Evolutionary conservation across 2,888 invertebrate genomes (phyloP).

Genomic region (Agapostemon virescens): DNA sequence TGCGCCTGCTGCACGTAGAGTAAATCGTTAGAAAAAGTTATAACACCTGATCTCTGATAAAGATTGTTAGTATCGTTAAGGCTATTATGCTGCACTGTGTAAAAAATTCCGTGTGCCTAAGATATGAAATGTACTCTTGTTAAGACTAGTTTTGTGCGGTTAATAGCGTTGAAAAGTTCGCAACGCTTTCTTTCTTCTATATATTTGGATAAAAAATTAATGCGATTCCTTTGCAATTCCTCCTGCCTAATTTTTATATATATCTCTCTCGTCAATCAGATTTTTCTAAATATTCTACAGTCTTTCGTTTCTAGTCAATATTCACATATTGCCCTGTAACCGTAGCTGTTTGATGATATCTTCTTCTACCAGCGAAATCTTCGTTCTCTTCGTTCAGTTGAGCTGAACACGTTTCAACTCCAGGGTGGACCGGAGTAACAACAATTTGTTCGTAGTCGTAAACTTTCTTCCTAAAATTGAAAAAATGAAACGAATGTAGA

Average conservation of each 20-base stretch:
- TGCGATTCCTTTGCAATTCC: constrained; percentile 23
- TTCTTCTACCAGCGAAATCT: constrained; percentile 94
- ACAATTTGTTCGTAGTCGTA: constrained; percentile 93
- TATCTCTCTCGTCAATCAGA: background rate
- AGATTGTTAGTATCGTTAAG: constrained; percentile 45
- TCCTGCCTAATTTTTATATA: constrained; percentile 2
- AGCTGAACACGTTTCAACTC: constrained; percentile 89
- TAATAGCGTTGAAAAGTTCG: constrained; percentile 29
- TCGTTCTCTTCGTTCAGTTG: constrained; percentile 97
- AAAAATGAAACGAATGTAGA: background rate
- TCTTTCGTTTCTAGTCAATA: constrained; percentile 63
- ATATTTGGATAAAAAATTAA: constrained; percentile 19
- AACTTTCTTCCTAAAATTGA: constrained; percentile 85
- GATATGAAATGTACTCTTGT: constrained; percentile 46
- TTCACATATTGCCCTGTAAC: constrained; percentile 87
- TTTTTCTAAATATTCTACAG: constrained; percentile 12
- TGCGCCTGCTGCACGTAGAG: constrained; percentile 22
- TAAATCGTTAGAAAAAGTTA: constrained; percentile 54
- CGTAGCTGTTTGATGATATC: constrained; percentile 95
- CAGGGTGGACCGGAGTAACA: constrained; percentile 90
- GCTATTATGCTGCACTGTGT: constrained; percentile 35
- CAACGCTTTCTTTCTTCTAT: constrained; percentile 3
- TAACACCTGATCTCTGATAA: constrained; percentile 11
- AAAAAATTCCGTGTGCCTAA: constrained; percentile 44
- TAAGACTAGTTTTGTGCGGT: constrained; percentile 58